Conservation (phyloP, 92 coral and sea anemone genomes). For the Meandrina meandrites region DNA sequence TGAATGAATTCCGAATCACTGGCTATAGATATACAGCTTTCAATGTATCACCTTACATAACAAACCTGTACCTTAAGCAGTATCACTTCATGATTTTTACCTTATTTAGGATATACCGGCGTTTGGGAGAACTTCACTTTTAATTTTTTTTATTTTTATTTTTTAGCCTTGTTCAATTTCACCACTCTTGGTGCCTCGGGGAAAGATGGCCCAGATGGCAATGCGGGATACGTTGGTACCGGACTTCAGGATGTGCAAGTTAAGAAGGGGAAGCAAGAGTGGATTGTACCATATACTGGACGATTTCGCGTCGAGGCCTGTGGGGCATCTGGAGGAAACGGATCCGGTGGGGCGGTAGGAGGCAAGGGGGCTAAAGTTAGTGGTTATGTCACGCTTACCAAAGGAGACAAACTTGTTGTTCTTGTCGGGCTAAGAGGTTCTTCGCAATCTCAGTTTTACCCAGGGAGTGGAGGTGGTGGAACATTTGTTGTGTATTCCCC, state of each 20-base stretch:
- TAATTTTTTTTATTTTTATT: not conserved
- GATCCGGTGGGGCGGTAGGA: constrained; percentile 19
- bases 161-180: constrained; percentile 41
- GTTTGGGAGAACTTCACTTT: not conserved
- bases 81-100: no score
- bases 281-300: constrained; percentile 65
- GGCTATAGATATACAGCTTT: no score
- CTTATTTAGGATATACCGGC: no score
- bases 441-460: not conserved
- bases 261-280: constrained; percentile 52
- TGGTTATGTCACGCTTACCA: constrained; percentile 27
- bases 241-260: constrained; percentile 30
- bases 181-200: constrained; percentile 62
- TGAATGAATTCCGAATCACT: no score
- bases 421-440: constrained; percentile 61
- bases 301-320: constrained; percentile 59
- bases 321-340: constrained; percentile 75
- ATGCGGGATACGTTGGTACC: constrained; percentile 42
- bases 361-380: constrained; percentile 69
- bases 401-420: constrained; percentile 45
- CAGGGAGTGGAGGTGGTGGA: constrained; percentile 78
- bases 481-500: constrained; percentile 39
- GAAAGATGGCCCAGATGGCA: constrained; percentile 51
- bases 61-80: no score
- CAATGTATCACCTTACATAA: no score